These are phyloP conservation scores for Cinara cedri DNA, from an alignment of 2,888 invertebrate genomes.

Conservation along the genomic window DNA sequence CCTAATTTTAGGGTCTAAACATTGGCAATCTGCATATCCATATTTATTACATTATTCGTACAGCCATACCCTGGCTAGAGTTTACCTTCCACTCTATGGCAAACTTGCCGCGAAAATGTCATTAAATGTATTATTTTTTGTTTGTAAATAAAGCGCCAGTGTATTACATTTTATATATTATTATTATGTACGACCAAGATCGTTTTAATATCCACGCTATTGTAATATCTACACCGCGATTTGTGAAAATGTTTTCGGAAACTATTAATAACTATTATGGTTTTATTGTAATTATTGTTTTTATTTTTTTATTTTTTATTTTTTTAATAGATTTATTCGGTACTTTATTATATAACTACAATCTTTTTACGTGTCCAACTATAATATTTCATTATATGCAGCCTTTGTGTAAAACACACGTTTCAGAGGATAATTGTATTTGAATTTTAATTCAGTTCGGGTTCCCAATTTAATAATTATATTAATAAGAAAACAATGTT, in stretches of 20 bases:
- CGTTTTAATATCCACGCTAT: too few species aligned
- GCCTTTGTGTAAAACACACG: neutral
- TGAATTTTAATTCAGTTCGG: neutral
- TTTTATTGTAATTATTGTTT: neutral
- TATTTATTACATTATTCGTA: conserved; percentile 47
- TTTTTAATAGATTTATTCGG: neutral
- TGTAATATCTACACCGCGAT: too few species aligned
- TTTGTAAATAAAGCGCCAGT: too few species aligned
- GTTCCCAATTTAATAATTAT: too few species aligned
- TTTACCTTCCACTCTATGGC: too few species aligned
- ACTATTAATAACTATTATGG: too few species aligned
- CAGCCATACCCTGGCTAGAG: neutral
- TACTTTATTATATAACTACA: neutral
- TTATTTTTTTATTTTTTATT: neutral
- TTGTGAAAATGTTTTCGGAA: too few species aligned
- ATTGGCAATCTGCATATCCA: conserved; percentile 49
- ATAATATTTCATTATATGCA: neutral
- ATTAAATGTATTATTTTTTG: too few species aligned
- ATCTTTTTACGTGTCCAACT: neutral
- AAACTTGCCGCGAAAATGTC: neutral
- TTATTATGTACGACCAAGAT: too few species aligned
- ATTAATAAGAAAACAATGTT: neutral
- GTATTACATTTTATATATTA: too few species aligned
- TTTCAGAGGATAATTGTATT: neutral
- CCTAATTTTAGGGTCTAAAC: conserved; percentile 51